Base-by-base conservation (phyloP, 2,113 vertebrate genomes). In the Nerophis lumbriciformis region DNA sequence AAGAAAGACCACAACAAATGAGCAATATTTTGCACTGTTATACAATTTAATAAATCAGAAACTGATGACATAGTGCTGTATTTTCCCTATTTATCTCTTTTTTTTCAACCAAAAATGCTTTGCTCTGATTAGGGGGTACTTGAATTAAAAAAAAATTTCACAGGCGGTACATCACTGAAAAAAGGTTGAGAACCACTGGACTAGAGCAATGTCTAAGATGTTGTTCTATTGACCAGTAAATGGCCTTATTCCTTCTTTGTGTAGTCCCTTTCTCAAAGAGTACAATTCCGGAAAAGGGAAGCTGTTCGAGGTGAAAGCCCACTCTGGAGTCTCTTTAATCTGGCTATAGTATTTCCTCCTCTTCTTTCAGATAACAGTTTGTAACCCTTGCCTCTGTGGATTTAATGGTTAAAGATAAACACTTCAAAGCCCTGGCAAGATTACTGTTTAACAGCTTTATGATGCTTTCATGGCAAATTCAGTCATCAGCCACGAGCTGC, bases 391-490 rank as follows among this genome's bases (percentile, higher is more conserved):
- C 48, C 51, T 72, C 5, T 35, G 57, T 72, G 51, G 45, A 69
- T 59, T 69, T 51, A 21, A 64, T 56, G 51, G 79, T 82, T 78
- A 48, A 84, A 74, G 42, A 70, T 75, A 69, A 64, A 78, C 79
- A 51, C 72, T 71, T 82, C 77, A 84, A 87, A 77, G 38, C 51
- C 45, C 59, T 50, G 19, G 7, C n/a, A 50, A 53, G 78, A 75
- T 90, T 89, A 90, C 58, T 80, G 82, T 83, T 89, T 88, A 89
- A 88, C 87, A 68, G 59, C 59, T 79, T 85, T 74, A 76, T 59
- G 77, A 68, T 59, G 21, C 51, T 69, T 65, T 48, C 54, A 55
- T 61, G 45, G 61, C 59, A 19, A 62, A 71, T 69, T 47, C 53
- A 63, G 64, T 58, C 67, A 45, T 21, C 66, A 73, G 58, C 60